Base-by-base conservation (phyloP, 2,888 invertebrate species). In the Plagodis pulveraria region DNA sequence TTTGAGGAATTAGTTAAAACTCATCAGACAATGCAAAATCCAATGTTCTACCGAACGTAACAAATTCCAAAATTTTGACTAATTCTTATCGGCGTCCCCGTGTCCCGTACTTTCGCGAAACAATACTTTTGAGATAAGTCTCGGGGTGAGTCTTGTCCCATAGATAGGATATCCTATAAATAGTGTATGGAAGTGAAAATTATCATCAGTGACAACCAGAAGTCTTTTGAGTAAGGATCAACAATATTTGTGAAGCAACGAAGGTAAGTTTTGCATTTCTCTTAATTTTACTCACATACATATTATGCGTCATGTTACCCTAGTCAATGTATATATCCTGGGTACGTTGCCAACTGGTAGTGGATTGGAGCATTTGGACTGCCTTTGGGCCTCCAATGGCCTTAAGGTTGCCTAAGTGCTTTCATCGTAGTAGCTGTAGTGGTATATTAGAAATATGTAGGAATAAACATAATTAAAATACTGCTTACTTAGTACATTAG, bases 21-120 rank as follows among this genome's bases (percentile, higher is more conserved):
- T 4, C 34, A 32, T 10, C 32, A 36, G n/a, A 5, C 42, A 12
- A 42, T 12, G 12, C 48, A 11, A 41, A 48, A 45, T 38, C 40
- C 33, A 53, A 51, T 55, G 49, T 43, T 49, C 6, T 43, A 36
- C 38, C 35, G 38, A 41, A 56, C 56, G 46, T 51, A 22, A 65
- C 74, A 87, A 44, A 61, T 90, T 86, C 89, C 88, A 65, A 81
- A 63, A 72, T 50, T 79, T 84, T 88, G 85, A 89, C 85, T 68
- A 83, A 79, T 72, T 69, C 72, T 79, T 87, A 80, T 81, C 79
- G 62, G 46, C 5, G 35, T 41, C 43, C 49, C 41, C 35, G 10
- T 49, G 56, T 48, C 6, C 49, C 43, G 63, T 71, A 79, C 82
- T 85, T 78, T 84, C 81, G 78, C 77, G 63, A 83, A 86, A 87